Percentiles rank a stretch among this genome's conserved stretches.
Conservation (phyloP, 2,113 vertebrate species). For the Tringa solitaria region DNA sequence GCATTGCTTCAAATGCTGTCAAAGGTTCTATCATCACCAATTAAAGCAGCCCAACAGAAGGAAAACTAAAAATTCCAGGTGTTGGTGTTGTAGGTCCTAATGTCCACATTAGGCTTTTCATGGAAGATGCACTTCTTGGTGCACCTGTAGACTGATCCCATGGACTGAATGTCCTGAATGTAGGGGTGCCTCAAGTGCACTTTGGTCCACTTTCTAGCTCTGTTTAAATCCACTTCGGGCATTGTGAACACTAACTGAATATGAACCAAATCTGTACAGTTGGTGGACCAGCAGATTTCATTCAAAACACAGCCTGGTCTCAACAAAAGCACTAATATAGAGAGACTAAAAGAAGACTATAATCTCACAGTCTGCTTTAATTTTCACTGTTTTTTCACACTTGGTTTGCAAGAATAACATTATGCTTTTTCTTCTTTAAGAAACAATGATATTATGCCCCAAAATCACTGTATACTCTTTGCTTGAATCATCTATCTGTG, state of each 20-base stretch:
- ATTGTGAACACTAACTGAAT: background rate
- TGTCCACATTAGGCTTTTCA: background rate
- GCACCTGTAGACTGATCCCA: background rate
- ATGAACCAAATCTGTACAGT: background rate
- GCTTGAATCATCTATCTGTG: background rate
- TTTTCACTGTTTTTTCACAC: background rate
- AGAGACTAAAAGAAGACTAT: background rate
- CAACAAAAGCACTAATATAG: background rate
- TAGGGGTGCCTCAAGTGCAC: background rate
- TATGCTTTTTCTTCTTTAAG: background rate
- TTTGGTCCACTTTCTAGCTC: background rate
- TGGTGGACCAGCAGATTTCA: rapidly evolving
- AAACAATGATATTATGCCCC: background rate
- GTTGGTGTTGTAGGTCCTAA: background rate
- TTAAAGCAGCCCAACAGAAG: background rate
- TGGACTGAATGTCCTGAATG: background rate
- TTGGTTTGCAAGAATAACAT: background rate
- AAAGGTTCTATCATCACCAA: background rate
- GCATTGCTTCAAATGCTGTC: background rate
- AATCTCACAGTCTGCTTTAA: background rate
- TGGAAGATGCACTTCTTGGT: background rate
- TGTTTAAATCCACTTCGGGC: background rate
- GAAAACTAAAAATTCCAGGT: background rate
- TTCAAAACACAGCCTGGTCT: background rate
- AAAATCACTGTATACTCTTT: background rate